phyloP scores from a whole-genome alignment of 2,113 vertebrate genomes.

The Crotophaga sulcirostris region DNA sequence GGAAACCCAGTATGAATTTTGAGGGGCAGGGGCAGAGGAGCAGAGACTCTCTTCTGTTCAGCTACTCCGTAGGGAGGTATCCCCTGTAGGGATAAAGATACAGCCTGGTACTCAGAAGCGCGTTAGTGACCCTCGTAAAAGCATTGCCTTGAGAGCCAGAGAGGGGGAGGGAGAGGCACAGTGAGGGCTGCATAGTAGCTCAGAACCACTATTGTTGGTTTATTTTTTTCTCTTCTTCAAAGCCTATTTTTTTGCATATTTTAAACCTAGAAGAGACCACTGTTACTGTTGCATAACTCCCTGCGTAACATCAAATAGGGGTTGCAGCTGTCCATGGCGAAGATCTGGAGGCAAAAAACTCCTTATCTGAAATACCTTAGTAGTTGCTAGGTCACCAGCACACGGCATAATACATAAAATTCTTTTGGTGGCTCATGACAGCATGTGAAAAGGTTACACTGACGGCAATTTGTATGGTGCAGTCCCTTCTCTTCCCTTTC shows the following conservation, averaged over 20 bases:
- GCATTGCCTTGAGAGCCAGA: background rate
- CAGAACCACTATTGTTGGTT: background rate
- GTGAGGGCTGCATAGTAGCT: background rate
- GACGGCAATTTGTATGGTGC: background rate
- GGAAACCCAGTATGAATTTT: background rate
- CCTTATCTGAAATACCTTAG: background rate
- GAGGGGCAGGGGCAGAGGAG: background rate
- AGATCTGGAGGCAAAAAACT: background rate
- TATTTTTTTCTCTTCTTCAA: background rate
- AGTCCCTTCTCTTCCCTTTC: background rate
- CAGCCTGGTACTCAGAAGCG: background rate
- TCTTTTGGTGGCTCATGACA: background rate
- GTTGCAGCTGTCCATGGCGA: background rate
- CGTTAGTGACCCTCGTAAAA: background rate
- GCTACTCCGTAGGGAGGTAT: fast-evolving
- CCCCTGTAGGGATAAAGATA: background rate
- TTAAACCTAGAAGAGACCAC: background rate
- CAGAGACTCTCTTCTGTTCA: background rate
- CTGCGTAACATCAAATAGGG: background rate
- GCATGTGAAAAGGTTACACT: background rate
- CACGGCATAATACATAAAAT: background rate
- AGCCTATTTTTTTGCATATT: background rate
- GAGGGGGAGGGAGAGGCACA: background rate
- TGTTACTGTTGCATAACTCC: background rate
- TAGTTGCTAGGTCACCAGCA: background rate